phyloP scores from a whole-genome alignment of 2,797 vertebrate species.

The Enteromius fasciolatus region DNA sequence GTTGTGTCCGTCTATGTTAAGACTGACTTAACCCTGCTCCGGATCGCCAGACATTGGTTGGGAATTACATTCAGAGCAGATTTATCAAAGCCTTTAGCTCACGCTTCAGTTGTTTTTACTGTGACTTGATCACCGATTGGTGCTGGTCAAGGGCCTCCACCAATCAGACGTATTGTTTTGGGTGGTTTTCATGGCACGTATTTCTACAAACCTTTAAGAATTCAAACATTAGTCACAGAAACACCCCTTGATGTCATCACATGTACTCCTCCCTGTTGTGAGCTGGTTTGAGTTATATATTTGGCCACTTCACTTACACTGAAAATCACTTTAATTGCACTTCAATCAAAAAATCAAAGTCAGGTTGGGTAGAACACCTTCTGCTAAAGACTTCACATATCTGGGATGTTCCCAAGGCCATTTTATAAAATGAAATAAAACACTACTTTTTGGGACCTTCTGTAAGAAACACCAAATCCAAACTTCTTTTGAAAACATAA shows the following conservation, averaged over 20 bases:
- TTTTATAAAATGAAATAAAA: background rate
- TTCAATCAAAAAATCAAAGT: background rate
- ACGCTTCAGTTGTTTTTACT: background rate
- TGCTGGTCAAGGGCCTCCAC: background rate
- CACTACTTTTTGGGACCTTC: background rate
- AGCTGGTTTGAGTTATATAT: slow-evolving; percentile 3
- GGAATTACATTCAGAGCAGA: slow-evolving; percentile 34
- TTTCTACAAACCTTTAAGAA: background rate
- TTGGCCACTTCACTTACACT: background rate
- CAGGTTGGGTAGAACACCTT: background rate
- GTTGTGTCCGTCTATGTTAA: slow-evolving; percentile 15
- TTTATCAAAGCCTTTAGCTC: slow-evolving; percentile 24
- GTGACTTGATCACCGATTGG: background rate
- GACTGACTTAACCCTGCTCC: slow-evolving; percentile 22
- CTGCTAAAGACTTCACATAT: background rate
- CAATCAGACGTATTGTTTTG: background rate
- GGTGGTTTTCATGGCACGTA: background rate
- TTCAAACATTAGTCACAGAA: slow-evolving; percentile 1
- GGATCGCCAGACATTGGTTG: slow-evolving; percentile 15
- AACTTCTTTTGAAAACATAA: slow-evolving; percentile 7
- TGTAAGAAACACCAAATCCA: background rate
- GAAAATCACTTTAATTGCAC: background rate
- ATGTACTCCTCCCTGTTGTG: background rate
- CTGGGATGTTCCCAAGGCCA: background rate
- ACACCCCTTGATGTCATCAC: background rate